A percentile compares a stretch with the other conserved stretches of the same genome.
Evolutionary conservation across 2,797 vertebrate species (phyloP).

Genomic region (Florisuga fusca): DNA sequence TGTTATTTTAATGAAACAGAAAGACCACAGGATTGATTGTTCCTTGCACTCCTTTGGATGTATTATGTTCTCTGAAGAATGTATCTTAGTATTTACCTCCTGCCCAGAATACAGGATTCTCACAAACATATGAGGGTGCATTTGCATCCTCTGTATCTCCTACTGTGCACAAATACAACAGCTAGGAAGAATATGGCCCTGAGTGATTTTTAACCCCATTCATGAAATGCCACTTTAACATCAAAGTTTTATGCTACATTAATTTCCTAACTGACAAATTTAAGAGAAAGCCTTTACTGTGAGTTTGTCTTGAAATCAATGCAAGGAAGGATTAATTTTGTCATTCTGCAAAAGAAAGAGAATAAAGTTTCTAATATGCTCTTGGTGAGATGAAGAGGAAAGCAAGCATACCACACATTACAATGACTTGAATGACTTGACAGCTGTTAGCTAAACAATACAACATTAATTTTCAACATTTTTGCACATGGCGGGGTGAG

Average conservation of each 20-base stretch:
- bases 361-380: conserved; percentile 67
- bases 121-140: rapidly evolving
- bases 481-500: conserved; percentile 77
- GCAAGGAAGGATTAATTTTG: conserved; percentile 75
- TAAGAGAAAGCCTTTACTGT: conserved; percentile 53
- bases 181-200: neutral
- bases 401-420: conserved; percentile 67
- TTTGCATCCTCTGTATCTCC: neutral
- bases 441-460: conserved; percentile 79
- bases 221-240: conserved; percentile 40
- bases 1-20: neutral
- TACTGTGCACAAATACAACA: neutral
- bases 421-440: conserved; percentile 73
- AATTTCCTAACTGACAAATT: conserved; percentile 58
- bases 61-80: neutral
- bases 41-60: neutral
- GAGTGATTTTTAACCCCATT: conserved; percentile 41
- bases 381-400: conserved; percentile 46
- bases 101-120: neutral
- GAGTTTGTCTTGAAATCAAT: conserved; percentile 59
- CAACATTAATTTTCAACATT: conserved; percentile 76
- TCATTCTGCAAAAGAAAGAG: conserved; percentile 73
- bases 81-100: neutral
- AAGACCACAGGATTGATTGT: neutral
- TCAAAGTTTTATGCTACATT: conserved; percentile 8